Evolutionary conservation across 2,888 invertebrate genomes (phyloP), one percentile per base, ranked within the genome.

Genomic region (Lycophotia porphyrea): DNA sequence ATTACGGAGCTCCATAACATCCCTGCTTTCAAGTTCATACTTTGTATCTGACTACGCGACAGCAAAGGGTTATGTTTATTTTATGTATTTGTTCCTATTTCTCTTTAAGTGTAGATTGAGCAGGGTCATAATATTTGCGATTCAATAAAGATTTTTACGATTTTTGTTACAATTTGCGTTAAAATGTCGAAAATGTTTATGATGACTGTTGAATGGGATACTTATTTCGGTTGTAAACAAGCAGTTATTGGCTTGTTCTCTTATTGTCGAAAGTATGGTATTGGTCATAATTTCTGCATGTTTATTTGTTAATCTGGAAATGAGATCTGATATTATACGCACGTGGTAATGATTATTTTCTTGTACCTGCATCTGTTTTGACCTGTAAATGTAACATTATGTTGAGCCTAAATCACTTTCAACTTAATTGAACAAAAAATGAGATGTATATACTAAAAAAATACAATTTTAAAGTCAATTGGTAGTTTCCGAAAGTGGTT

Each of bases 181-280:
- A 74, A 84, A 81, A 82, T 88, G 64, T 84, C 82, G 80, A 84
- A 78, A 78, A 71, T 70, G 31, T 83, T 83, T 81, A 84, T 66
- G 76, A 49, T 70, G 66, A 65, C 78, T 80, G 77, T 84, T 73
- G 68, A 63, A 77, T 69, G 42, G n/a, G 13, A 55, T 39, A 34
- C 60, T 71, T 71, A 70, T 82, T 34, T 71, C 36, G 52, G 60
- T 79, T 68, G 69, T 87, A 82, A 87, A 77, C 61, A 71, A 66
- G 39, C 58, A 34, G 55, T 61, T 76, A 84, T 72, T 71, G 66
- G 15, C 64, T 74, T 71, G 69, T 72, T 72, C 11, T 34, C 21
- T 52, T 81, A 60, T n/a, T 49, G 47, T 69, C 36, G 60, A 74
- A 84, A 81, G 64, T 78, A 64, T 74, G 21, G 24, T 74, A 78